Base-by-base conservation (phyloP, 2,113 vertebrate species). In the Sinocyclocheilus anshuiensis region DNA sequence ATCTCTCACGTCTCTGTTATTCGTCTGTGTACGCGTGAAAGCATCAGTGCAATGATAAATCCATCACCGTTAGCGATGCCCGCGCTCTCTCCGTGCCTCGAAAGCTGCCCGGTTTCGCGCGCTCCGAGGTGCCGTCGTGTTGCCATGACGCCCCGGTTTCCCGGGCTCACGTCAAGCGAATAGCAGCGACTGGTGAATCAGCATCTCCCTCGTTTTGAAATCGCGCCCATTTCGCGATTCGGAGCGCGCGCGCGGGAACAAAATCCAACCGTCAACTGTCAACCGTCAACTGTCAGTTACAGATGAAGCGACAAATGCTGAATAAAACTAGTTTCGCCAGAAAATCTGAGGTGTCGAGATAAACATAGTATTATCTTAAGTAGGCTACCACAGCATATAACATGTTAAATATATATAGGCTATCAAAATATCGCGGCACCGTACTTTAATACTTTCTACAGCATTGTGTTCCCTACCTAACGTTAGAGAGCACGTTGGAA, bases 171-270 rank as follows among this genome's bases (percentile, higher is more conserved):
- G 88, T 90, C 89, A 87, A 77, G 82, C 87, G 89, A 48, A 81
- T 45, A 67, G 20, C 87, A 88, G 81, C 86, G 92, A 91, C 90
- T 94, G 94, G 94, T 94, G 92, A 94, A 93, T 94, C 94, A 93
- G 94, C 94, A 93, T 90, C 90, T 92, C 80, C 77, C n/a, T 61
- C 22, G 80, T 65, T 65, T n/a, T n/a, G 36, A 39, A 39, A 39
- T 59, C 11, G 16, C 5, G 13, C 76, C 39, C 42, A 42, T 42
- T 42, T 36, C 24, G 12, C 10, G 33, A 72, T 42, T 72, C 16
- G 3, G 33, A 24, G 39, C 13, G 45, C 77, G 53, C 26, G 77
- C 57, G 36, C 33, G 22, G 22, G 16, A 63, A 65, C 48, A 29
- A 59, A 26, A 65, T 65, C 42, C 33, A 81, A 48, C 45, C 45